These are phyloP conservation scores for Pangasius djambal DNA, from an alignment of 2,797 vertebrate species.

Conservation along the genomic window DNA sequence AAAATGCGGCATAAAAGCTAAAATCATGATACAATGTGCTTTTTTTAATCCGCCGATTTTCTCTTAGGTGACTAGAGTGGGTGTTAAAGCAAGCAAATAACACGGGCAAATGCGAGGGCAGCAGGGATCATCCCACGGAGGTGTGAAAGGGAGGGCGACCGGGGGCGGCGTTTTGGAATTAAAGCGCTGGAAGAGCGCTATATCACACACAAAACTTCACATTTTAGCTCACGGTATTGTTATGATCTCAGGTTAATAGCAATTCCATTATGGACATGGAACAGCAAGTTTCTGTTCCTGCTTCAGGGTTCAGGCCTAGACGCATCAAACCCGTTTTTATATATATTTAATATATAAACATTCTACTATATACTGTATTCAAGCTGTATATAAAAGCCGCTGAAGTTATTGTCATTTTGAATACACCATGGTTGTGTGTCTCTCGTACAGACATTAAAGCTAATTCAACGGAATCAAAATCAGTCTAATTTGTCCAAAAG, in stretches of 20 bases:
- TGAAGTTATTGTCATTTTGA: neutral
- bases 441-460: neutral
- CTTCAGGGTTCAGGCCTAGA: neutral
- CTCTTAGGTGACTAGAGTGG: constrained; percentile 44
- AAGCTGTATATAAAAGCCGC: neutral
- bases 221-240: neutral
- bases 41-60: constrained; percentile 32
- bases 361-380: neutral
- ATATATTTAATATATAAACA: neutral
- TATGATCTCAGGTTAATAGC: constrained; percentile 44
- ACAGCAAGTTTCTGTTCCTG: neutral
- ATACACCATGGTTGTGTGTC: neutral
- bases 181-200: constrained; percentile 19
- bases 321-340: neutral
- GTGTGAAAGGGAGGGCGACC: constrained; percentile 33
- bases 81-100: constrained; percentile 52
- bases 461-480: neutral
- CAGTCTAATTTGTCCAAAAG: neutral
- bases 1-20: constrained; percentile 36
- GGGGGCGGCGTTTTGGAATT: constrained; percentile 33
- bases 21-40: constrained; percentile 19
- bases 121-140: constrained; percentile 36
- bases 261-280: constrained; percentile 20
- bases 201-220: constrained; percentile 7
- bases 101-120: constrained; percentile 49